These are phyloP conservation scores for Momotus momota DNA, from an alignment of 2,797 vertebrate species.

Conservation along the genomic window DNA sequence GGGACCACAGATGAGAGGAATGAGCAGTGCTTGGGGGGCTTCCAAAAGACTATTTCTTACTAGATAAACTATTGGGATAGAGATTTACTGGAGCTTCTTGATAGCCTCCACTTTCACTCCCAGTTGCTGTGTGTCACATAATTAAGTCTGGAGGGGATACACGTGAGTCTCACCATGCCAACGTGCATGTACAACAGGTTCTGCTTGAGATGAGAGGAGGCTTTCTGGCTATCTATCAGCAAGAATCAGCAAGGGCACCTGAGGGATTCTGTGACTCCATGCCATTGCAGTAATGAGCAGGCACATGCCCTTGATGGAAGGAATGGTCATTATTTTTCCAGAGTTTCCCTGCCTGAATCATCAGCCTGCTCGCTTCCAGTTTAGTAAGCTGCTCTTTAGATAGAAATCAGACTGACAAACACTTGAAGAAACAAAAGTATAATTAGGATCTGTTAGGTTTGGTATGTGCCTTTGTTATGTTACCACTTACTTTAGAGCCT, in stretches of 20 bases:
- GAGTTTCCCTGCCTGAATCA: neutral
- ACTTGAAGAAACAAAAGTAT: neutral
- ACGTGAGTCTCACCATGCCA: rapidly evolving
- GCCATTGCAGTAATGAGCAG: neutral
- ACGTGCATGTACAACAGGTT: neutral
- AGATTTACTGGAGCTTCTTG: neutral
- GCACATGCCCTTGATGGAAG: neutral
- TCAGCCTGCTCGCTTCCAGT: neutral
- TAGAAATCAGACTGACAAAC: slow-evolving; percentile 7
- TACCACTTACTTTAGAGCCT: neutral
- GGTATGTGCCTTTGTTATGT: neutral
- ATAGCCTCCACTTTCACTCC: neutral
- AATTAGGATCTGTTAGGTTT: neutral
- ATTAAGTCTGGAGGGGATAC: neutral
- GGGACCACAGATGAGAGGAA: neutral
- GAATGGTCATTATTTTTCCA: slow-evolving; percentile 21
- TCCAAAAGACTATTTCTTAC: neutral
- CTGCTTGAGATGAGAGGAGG: neutral
- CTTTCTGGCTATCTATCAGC: neutral
- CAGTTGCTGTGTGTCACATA: neutral
- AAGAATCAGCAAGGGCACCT: neutral
- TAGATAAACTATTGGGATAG: neutral
- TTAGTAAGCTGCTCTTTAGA: neutral
- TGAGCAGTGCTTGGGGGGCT: neutral
- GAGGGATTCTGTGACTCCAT: neutral